Conservation (phyloP, 1,140 invertebrate genomes). For the Melipona quadrifasciata region DNA sequence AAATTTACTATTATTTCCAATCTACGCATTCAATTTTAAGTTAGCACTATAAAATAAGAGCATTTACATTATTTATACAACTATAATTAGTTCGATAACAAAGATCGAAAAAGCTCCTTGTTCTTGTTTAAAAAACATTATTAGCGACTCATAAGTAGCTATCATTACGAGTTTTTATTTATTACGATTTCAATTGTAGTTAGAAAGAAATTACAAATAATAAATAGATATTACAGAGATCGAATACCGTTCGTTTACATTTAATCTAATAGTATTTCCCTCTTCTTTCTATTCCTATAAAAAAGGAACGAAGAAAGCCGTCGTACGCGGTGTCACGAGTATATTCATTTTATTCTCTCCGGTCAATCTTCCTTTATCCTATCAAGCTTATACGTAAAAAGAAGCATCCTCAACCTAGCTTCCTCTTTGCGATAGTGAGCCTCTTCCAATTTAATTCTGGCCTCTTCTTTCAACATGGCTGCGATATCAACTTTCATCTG, state of each 20-base stretch:
- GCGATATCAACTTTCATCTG: conserved; percentile 71
- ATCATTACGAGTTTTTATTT: conserved; percentile 46
- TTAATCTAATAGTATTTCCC: background rate
- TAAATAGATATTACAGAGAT: conserved; percentile 22
- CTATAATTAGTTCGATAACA: background rate
- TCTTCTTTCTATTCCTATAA: background rate
- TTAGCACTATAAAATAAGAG: background rate
- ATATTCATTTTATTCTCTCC: background rate
- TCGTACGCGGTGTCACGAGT: background rate
- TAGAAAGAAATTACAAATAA: conserved; percentile 57
- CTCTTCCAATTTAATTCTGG: conserved; percentile 69
- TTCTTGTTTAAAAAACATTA: conserved; percentile 11
- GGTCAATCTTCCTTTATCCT: conserved; percentile 62
- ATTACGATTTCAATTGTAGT: conserved; percentile 60
- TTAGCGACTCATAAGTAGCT: conserved; percentile 35
- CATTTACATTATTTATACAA: background rate
- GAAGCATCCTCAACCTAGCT: conserved; percentile 67
- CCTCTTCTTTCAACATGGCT: conserved; percentile 69
- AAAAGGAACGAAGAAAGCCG: background rate
- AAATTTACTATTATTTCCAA: background rate
- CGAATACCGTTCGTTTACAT: background rate
- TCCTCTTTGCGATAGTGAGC: conserved; percentile 71
- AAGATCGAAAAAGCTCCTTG: background rate
- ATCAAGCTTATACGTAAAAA: conserved; percentile 67
- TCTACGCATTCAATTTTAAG: background rate